These are phyloP conservation scores for Linepithema humile DNA, from an alignment of 1,140 invertebrate species.

Conservation along the genomic window DNA sequence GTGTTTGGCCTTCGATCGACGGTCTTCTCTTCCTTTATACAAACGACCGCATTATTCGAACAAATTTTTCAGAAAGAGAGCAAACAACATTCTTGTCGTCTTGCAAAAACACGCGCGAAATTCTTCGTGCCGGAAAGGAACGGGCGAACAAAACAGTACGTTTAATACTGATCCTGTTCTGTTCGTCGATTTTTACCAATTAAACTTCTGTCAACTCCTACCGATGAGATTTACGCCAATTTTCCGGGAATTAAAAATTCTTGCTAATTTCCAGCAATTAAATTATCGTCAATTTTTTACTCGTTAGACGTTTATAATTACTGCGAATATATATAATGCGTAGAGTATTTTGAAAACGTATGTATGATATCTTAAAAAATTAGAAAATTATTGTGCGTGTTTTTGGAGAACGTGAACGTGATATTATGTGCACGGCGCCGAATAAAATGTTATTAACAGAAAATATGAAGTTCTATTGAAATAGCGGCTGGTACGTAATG, in stretches of 20 bases:
- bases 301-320: not conserved
- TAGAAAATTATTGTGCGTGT: not conserved
- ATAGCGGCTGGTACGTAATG: conserved; percentile 20
- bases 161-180: not conserved
- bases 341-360: not conserved
- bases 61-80: conserved; percentile 8
- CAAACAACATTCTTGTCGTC: not conserved
- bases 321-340: not conserved
- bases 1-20: conserved; percentile 38
- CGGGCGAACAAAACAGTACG: not conserved
- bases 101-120: not conserved
- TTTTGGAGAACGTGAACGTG: not conserved
- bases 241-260: not conserved
- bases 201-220: not conserved
- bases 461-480: conserved; percentile 16
- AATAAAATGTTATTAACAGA: conserved; percentile 28
- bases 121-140: not conserved
- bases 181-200: not conserved
- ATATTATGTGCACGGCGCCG: not conserved
- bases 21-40: not conserved
- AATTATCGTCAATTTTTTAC: not conserved
- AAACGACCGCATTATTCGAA: conserved; percentile 25
- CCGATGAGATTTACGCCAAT: not conserved
- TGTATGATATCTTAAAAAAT: not conserved
- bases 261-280: not conserved